Evolutionary conservation across 1,140 invertebrate species (phyloP).

Genomic region (Doryteuthis pealeii): DNA sequence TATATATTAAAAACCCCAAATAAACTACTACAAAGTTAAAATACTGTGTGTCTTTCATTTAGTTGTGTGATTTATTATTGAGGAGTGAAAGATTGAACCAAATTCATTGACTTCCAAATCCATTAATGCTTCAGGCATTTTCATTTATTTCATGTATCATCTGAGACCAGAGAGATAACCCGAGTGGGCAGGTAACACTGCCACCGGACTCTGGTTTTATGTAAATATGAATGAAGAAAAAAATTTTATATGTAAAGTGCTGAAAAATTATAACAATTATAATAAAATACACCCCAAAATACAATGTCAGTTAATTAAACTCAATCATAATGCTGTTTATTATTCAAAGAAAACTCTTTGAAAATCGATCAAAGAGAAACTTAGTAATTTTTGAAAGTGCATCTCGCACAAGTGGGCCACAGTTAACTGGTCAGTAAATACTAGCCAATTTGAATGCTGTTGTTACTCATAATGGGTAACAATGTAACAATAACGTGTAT

Average conservation of each 20-base stretch:
- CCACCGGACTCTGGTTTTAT: not conserved
- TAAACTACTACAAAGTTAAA: not conserved
- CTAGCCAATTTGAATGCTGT: not conserved
- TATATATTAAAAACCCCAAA: not conserved
- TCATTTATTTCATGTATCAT: constrained; percentile 1
- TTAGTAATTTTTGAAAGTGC: constrained; percentile 8
- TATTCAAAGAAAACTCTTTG: too few species aligned
- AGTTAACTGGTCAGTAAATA: not conserved
- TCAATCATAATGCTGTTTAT: too few species aligned
- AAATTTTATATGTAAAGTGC: constrained; percentile 10
- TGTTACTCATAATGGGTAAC: not conserved
- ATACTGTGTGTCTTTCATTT: constrained; percentile 11
- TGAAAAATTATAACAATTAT: not conserved
- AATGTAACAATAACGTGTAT: not conserved
- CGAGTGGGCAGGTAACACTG: too few species aligned
- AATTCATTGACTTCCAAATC: constrained; percentile 9
- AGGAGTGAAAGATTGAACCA: constrained; percentile 4
- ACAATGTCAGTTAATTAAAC: too few species aligned
- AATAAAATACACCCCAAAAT: too few species aligned
- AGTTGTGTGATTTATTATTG: not conserved
- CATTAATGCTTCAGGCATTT: not conserved
- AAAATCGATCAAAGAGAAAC: not conserved
- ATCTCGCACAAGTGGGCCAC: constrained; percentile 4
- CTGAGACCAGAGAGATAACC: not conserved
- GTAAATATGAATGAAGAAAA: constrained; percentile 6